Percentiles rank a stretch among this genome's conserved stretches.
phyloP scores from a whole-genome alignment of 2,113 vertebrate species.

The Cyprinodon tularosa region DNA sequence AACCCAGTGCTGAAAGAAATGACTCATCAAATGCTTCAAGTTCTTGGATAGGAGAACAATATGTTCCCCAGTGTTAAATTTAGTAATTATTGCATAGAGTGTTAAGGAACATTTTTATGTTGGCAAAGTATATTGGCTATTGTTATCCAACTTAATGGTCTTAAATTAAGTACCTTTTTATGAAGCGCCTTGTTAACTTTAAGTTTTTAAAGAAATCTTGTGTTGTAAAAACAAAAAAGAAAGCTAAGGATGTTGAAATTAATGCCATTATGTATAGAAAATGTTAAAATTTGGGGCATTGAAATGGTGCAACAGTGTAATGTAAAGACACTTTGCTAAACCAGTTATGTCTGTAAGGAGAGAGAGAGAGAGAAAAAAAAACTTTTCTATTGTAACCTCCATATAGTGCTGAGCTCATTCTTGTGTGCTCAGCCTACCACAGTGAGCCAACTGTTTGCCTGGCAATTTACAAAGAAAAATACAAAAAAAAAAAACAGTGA shows the following conservation, averaged over 20 bases:
- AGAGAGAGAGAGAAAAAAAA: background rate
- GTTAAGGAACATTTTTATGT: too few species aligned
- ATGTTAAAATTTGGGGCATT: background rate
- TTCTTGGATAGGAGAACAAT: background rate
- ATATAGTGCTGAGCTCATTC: slow-evolving; percentile 14
- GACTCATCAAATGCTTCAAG: background rate
- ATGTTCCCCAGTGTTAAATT: too few species aligned
- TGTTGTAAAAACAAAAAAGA: background rate
- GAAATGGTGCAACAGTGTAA: slow-evolving; percentile 1
- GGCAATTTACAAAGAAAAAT: slow-evolving; percentile 4
- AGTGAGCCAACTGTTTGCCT: slow-evolving; percentile 9
- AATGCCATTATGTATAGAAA: background rate
- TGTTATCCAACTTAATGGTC: too few species aligned
- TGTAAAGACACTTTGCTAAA: background rate
- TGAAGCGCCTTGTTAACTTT: too few species aligned
- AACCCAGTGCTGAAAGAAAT: background rate
- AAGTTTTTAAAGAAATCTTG: too few species aligned
- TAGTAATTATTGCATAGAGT: too few species aligned
- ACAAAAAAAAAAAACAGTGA: background rate
- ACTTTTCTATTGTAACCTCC: slow-evolving; percentile 1
- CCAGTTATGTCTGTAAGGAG: background rate
- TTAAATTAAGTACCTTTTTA: too few species aligned
- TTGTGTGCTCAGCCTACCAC: slow-evolving; percentile 11
- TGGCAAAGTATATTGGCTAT: too few species aligned
- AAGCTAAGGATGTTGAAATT: background rate